These are phyloP conservation scores for Girardia tigrina DNA, from an alignment of 2,888 invertebrate species.

Conservation along the genomic window DNA sequence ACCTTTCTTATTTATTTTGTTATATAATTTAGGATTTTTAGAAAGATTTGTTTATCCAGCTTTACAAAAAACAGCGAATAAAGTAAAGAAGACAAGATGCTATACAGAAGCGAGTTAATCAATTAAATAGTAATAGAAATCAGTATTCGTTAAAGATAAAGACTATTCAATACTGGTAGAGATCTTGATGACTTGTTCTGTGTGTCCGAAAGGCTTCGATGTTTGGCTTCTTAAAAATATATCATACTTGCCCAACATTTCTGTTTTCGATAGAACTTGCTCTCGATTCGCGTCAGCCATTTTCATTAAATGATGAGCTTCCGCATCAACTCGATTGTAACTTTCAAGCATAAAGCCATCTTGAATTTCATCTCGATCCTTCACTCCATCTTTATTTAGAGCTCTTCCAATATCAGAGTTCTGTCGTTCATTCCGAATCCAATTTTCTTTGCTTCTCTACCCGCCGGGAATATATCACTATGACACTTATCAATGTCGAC, in stretches of 20 bases:
- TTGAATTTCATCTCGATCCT: conserved; percentile 9
- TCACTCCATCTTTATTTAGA: neutral
- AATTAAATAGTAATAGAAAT: too few species aligned
- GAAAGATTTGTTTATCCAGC: too few species aligned
- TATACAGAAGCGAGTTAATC: too few species aligned
- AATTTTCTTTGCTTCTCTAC: neutral
- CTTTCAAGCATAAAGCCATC: neutral
- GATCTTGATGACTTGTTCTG: neutral
- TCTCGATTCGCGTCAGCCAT: neutral
- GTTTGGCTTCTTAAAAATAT: neutral
- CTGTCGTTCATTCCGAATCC: conserved; percentile 15
- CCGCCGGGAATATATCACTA: neutral
- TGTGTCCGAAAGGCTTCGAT: neutral
- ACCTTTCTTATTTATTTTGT: too few species aligned
- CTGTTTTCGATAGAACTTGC: neutral
- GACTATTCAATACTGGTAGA: neutral
- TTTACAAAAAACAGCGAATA: too few species aligned
- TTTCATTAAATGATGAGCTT: neutral
- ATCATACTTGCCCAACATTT: neutral
- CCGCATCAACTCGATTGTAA: neutral
- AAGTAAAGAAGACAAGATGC: too few species aligned
- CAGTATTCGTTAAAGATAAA: too few species aligned
- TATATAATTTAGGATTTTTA: too few species aligned
- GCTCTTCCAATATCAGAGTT: neutral
- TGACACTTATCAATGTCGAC: too few species aligned